A percentile compares a stretch with the other conserved stretches of the same genome.
These are phyloP conservation scores for Tetramorium bicarinatum DNA, from an alignment of 2,888 invertebrate genomes.

Conservation along the genomic window DNA sequence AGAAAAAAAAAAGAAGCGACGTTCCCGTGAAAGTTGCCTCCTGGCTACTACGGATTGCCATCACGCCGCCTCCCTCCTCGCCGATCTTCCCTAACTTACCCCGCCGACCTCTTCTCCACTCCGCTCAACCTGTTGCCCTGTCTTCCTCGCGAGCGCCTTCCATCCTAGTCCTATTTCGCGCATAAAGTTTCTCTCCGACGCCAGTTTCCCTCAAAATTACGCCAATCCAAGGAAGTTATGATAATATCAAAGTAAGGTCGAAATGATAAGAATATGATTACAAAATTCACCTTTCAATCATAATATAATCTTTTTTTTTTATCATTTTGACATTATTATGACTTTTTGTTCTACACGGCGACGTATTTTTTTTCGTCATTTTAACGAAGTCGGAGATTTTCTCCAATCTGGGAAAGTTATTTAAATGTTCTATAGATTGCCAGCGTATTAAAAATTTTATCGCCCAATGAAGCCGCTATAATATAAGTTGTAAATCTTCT, in stretches of 20 bases:
- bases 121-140: neutral
- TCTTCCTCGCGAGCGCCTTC: neutral
- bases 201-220: neutral
- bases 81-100: slow-evolving; percentile 7
- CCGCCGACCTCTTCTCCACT: neutral
- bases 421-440: neutral
- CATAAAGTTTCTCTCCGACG: neutral
- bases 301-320: too few relatives aligned
- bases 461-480: neutral
- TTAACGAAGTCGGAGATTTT: neutral
- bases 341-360: too few relatives aligned
- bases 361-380: neutral
- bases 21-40: slow-evolving; percentile 81
- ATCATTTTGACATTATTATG: too few relatives aligned
- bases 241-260: too few relatives aligned
- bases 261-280: too few relatives aligned
- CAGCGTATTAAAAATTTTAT: neutral
- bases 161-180: neutral
- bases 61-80: slow-evolving; percentile 19
- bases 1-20: slow-evolving; percentile 47
- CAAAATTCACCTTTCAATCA: too few relatives aligned
- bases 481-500: neutral
- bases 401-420: neutral
- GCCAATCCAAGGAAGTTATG: too few relatives aligned
- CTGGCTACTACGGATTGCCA: slow-evolving; percentile 70